Percentiles rank a stretch among this genome's conserved stretches.
phyloP scores from a whole-genome alignment of 92 coral and sea anemone species.

The Isaurus tuberculatus region DNA sequence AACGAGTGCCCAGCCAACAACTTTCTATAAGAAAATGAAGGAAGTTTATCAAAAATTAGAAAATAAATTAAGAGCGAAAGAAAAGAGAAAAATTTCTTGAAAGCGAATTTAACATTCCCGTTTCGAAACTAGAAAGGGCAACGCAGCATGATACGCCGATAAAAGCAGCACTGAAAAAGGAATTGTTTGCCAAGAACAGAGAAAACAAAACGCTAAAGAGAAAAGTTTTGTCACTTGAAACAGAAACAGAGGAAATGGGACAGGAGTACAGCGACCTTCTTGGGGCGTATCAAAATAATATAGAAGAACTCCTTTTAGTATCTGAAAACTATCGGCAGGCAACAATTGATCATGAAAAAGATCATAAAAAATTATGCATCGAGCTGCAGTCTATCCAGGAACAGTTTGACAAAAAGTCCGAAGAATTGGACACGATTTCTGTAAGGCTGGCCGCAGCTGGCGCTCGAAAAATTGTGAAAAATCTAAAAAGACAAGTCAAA shows the following conservation, averaged over 20 bases:
- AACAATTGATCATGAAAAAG: constrained; percentile 7
- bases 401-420: constrained; percentile 17
- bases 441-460: background rate
- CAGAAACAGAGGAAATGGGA: constrained; percentile 4
- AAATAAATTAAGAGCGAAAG: constrained; percentile 42
- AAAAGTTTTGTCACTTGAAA: constrained; percentile 13
- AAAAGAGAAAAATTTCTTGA: constrained; percentile 27
- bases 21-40: constrained; percentile 41
- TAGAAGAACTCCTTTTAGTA: constrained; percentile 17
- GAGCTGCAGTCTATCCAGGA: constrained; percentile 22
- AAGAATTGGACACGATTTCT: constrained; percentile 10
- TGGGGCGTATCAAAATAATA: background rate
- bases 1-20: constrained; percentile 41
- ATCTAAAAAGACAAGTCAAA: constrained; percentile 15
- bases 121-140: constrained; percentile 45
- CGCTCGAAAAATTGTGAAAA: background rate
- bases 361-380: constrained; percentile 24
- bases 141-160: constrained; percentile 39
- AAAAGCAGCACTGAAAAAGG: constrained; percentile 39
- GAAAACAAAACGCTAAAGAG: constrained; percentile 32
- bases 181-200: constrained; percentile 35
- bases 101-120: constrained; percentile 38
- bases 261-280: constrained; percentile 26
- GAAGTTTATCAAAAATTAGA: constrained; percentile 29
- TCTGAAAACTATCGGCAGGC: constrained; percentile 24